Evolutionary conservation across 53 echinoderm and acorn worm genomes (phyloP).

Genomic region (Luidia sarsii): DNA sequence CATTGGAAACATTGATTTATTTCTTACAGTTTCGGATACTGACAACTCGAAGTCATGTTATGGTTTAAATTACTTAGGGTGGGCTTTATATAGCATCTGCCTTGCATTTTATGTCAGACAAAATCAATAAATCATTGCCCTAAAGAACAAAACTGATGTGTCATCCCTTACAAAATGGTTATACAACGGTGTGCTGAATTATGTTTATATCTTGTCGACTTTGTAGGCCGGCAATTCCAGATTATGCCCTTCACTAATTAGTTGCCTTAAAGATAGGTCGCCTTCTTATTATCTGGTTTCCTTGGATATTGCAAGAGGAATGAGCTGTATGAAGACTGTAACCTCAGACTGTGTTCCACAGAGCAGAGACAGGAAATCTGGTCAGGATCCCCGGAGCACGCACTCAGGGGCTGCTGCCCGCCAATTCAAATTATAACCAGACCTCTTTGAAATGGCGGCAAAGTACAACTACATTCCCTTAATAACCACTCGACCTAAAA

Average conservation of each 20-base stretch:
- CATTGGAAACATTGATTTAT: constrained; percentile 6
- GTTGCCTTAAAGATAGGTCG: no score
- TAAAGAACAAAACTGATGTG: no score
- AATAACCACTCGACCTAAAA: constrained; percentile 44
- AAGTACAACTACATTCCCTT: constrained; percentile 31
- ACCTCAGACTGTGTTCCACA: neutral
- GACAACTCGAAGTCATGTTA: neutral
- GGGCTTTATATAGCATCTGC: neutral
- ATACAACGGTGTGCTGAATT: no score
- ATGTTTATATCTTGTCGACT: no score
- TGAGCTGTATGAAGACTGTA: neutral
- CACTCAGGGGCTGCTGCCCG: constrained; percentile 19
- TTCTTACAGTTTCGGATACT: constrained; percentile 12
- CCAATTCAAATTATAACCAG: constrained; percentile 44
- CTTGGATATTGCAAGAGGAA: neutral
- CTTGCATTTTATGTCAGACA: neutral
- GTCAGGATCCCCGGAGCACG: constrained; percentile 11
- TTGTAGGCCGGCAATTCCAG: no score
- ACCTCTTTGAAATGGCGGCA: neutral
- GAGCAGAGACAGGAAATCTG: constrained; percentile 34
- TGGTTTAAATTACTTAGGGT: neutral
- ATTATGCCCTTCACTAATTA: no score
- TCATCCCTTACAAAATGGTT: no score
- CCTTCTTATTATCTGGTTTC: neutral
- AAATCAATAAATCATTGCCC: neutral